Percentiles rank a stretch among this genome's conserved stretches.
phyloP scores from a whole-genome alignment of 2,113 vertebrate species.

The Cyphomyrus discorhynchus region DNA sequence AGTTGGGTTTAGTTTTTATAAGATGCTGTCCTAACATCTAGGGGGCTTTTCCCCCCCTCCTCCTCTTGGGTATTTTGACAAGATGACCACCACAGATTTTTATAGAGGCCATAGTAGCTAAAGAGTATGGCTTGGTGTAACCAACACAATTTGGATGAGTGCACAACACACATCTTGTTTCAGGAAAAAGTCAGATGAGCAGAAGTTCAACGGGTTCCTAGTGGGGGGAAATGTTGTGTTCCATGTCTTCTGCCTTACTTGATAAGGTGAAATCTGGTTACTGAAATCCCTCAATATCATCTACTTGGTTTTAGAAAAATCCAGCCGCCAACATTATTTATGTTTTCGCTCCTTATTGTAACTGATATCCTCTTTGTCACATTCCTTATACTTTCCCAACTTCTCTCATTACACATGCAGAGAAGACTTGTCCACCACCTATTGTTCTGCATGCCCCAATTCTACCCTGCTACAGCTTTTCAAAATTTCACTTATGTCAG shows the following conservation, averaged over 20 bases:
- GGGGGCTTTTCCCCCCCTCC: not conserved
- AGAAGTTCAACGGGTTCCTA: not conserved
- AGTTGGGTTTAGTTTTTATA: not conserved
- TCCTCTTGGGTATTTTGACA: not conserved
- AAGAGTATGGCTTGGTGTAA: not conserved
- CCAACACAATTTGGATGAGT: not conserved
- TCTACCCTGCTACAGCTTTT: not conserved
- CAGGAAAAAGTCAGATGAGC: not conserved
- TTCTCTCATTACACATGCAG: constrained; percentile 5
- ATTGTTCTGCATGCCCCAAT: constrained; percentile 1
- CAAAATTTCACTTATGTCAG: constrained; percentile 4
- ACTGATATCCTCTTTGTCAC: not conserved
- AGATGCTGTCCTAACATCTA: not conserved
- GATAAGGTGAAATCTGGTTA: not conserved
- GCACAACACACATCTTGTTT: not conserved
- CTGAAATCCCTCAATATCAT: constrained; percentile 1
- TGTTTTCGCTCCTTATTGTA: not conserved
- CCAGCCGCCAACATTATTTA: not conserved
- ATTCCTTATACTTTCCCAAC: not conserved
- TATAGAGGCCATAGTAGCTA: not conserved
- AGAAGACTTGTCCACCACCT: not conserved
- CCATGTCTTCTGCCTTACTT: not conserved
- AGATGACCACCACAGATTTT: not conserved
- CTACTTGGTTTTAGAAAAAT: not conserved
- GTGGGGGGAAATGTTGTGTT: too few species aligned